Base-by-base conservation (phyloP, 2,888 invertebrate genomes). In the Tenthredo amoena region DNA sequence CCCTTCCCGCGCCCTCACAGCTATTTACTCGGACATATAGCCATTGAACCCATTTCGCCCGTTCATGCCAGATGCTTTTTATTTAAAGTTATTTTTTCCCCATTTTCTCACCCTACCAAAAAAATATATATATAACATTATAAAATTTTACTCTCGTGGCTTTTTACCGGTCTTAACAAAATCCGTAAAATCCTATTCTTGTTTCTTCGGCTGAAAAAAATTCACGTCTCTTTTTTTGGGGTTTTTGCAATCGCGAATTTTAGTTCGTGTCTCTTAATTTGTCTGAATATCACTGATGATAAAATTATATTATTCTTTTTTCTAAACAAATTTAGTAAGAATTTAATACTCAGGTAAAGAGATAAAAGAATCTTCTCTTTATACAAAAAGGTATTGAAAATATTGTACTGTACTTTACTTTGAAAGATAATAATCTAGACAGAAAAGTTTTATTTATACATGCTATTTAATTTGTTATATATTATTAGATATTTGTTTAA, bases 21-120 rank as follows among this genome's bases (percentile, higher is more conserved):
- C 47, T 83, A 83, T 83, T 83, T 83, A 83, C 83, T 83, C 71
- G 83, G 83, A 83, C 71, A 71, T 83, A 83, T 83, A 83, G 83
- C 83, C 83, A 83, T 83, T 71, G 83, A 83, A 68, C 83, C 71
- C 83, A 71, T 83, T 68, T 71, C 83, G 47, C 68, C 81, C 50
- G 83, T 68, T 81, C 81, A 34, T 81, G 62, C 81, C 58, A 62
- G 81, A 81, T 81, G 58, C 81, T 58, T 81, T 81, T 81, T 81
- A 21, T 40, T 50, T 18, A 40, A 26, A 81, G 37, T 81, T 40
- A 18, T 40, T 62, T 58, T 21, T 81, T 31, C 55, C 34, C 31
- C 37, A 10, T 47, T 47, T 47, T 47, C 18, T 37, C 21, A 40
- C n/a, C 72, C 26, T 3, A 12, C 34, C 5, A 18, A 34, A 31